Conservation (phyloP, 2,797 vertebrate species). For the Chloroceryle amazona region DNA sequence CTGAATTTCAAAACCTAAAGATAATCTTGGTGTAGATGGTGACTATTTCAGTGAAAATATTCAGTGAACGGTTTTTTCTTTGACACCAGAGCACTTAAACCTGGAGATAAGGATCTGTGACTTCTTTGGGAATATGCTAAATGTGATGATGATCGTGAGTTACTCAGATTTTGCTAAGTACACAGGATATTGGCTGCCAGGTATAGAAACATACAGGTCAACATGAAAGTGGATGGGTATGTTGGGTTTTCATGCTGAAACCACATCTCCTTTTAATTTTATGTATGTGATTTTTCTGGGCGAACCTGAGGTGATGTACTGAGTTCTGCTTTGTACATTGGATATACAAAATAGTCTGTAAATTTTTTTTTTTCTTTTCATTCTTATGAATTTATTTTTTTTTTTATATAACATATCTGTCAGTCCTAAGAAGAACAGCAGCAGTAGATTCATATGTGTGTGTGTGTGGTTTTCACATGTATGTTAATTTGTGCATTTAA, state of each 20-base stretch:
- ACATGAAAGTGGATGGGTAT: neutral
- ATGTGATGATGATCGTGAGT: neutral
- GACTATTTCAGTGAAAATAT: neutral
- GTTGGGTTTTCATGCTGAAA: neutral
- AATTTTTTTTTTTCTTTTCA: neutral
- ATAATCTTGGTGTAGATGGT: neutral
- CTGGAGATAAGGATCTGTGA: neutral
- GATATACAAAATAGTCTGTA: neutral
- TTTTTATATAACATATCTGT: rapidly evolving
- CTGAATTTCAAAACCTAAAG: neutral
- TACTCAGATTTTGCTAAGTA: neutral
- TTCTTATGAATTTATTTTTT: neutral
- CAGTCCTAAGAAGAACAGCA: neutral
- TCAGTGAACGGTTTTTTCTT: neutral
- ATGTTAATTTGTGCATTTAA: neutral
- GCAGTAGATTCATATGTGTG: neutral
- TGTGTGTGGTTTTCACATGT: neutral
- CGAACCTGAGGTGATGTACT: neutral
- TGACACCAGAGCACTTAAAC: too few species aligned
- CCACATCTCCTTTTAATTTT: neutral
- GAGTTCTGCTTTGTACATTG: neutral
- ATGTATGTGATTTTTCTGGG: neutral
- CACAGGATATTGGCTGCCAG: neutral
- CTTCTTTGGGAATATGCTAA: neutral
- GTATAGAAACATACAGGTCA: neutral